Evolutionary conservation across 2,797 vertebrate species (phyloP).

Genomic region (Danio kyathit): DNA sequence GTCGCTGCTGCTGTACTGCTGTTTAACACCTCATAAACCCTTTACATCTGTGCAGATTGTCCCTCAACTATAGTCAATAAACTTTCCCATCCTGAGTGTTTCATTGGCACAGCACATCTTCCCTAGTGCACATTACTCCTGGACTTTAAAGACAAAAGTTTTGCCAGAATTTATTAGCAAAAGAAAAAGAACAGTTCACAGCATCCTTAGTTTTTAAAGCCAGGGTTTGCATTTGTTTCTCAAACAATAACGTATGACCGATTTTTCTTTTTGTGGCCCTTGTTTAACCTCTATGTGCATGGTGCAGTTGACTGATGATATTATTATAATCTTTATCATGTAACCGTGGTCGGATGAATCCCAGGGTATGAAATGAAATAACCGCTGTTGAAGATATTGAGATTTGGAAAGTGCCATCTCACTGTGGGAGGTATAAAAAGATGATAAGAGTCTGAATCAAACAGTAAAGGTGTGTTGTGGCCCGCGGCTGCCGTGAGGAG

Average conservation of each 20-base stretch:
- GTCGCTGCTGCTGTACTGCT: slow-evolving; percentile 18
- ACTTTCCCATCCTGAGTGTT: not conserved
- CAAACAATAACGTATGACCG: not conserved
- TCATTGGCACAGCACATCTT: slow-evolving; percentile 8
- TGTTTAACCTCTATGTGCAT: slow-evolving; percentile 14
- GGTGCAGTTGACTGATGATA: slow-evolving; percentile 41
- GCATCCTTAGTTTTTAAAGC: not conserved
- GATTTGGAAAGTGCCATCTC: slow-evolving; percentile 10
- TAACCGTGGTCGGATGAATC: not conserved
- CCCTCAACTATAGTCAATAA: slow-evolving; percentile 9
- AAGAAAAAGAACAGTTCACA: not conserved
- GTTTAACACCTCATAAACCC: slow-evolving; percentile 44
- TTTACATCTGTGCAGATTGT: slow-evolving; percentile 27
- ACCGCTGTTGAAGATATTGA: slow-evolving; percentile 37
- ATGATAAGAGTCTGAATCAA: slow-evolving; percentile 15
- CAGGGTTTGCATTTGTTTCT: slow-evolving; percentile 8
- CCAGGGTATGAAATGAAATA: slow-evolving; percentile 27
- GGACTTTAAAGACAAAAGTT: slow-evolving; percentile 13
- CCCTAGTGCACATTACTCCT: not conserved
- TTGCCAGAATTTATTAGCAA: not conserved
- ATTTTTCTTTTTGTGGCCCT: slow-evolving; percentile 24
- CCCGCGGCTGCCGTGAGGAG: not conserved
- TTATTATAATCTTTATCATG: slow-evolving; percentile 34
- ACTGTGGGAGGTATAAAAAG: not conserved
- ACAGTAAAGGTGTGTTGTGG: not conserved